Base-by-base conservation (phyloP, 2,888 invertebrate genomes). In the Tetragonula carbonaria region DNA sequence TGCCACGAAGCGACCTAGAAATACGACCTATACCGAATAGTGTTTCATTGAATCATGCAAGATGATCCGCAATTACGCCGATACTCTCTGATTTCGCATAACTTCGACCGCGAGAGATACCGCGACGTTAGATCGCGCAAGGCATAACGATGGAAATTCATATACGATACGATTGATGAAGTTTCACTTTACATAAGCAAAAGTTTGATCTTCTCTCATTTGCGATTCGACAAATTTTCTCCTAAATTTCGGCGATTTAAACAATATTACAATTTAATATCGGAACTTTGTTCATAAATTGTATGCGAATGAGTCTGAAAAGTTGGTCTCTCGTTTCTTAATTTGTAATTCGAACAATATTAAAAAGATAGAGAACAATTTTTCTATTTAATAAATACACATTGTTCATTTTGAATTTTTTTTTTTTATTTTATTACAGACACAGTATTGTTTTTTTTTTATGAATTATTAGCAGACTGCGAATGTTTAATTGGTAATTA, bases 21-120 rank as follows among this genome's bases (percentile, higher is more conserved):
- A 79, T 55, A 66, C 72, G 50, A 28, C 0, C 14, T 28, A 28
- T 28, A 28, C 28, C 2, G 28, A 21, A 21, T 4, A 59, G 78
- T 67, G 65, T 75, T 70, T 4, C 38, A n/a, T 75, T 70, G 28
- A 14, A 74, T 23, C 45, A 13, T 53, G 74, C 18, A 77, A 77
- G n/a, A 53, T 13, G 80, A 81, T 67, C 53, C 51, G 28, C 33
- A 53, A 74, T 76, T 72, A 66, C 50, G 66, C 57, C 57, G 67
- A 23, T 16, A 38, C 33, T 74, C 74, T 68, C 21, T 68, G 63
- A 80, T 79, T 68, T 74, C 67, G 79, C 45, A 16, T 53, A 23
- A 53, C 51, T 45, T 21, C 38, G 38, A 38, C 23, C 51, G 33
- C n/a, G 62, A 57, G 53, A 74, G 23, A 13, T 63, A 11, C 16